Evolutionary conservation across 2,113 vertebrate genomes (phyloP).

Genomic region (Zootoca vivipara): DNA sequence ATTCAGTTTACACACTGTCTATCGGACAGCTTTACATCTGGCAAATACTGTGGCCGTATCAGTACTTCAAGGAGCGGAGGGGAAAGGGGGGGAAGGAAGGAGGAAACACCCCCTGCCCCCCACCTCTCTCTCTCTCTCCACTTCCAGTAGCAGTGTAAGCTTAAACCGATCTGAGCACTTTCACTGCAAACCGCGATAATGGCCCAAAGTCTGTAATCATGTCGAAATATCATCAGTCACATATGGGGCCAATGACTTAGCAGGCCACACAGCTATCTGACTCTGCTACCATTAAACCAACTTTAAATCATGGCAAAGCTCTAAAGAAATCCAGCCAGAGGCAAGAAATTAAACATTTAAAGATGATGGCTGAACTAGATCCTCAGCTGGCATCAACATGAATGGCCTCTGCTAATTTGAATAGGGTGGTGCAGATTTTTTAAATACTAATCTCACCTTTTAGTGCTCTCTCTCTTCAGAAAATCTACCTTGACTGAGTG

Average conservation of each 20-base stretch:
- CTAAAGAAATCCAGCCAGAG: neutral
- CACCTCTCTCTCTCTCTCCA: neutral
- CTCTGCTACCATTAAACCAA: accelerated
- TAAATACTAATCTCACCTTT: accelerated
- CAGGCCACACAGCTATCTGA: neutral
- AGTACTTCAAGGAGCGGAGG: neutral
- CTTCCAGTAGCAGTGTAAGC: slow-evolving; percentile 29
- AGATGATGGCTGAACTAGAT: accelerated
- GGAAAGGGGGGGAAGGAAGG: neutral
- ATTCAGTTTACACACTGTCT: slow-evolving; percentile 17
- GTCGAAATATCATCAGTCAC: neutral
- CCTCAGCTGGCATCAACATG: neutral
- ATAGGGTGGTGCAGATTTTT: neutral
- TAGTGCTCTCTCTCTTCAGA: neutral
- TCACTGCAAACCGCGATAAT: slow-evolving; percentile 3
- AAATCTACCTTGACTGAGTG: neutral
- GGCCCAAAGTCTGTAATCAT: slow-evolving; percentile 20
- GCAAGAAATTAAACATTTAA: neutral
- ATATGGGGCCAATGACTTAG: slow-evolving; percentile 4
- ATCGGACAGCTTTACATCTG: slow-evolving; percentile 30
- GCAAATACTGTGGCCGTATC: neutral
- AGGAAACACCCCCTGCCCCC: neutral
- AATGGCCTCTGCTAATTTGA: neutral
- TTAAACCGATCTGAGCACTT: slow-evolving; percentile 8
- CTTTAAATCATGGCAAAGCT: neutral